Conservation (phyloP, 2,797 vertebrate genomes). For the Cynopterus sphinx region DNA sequence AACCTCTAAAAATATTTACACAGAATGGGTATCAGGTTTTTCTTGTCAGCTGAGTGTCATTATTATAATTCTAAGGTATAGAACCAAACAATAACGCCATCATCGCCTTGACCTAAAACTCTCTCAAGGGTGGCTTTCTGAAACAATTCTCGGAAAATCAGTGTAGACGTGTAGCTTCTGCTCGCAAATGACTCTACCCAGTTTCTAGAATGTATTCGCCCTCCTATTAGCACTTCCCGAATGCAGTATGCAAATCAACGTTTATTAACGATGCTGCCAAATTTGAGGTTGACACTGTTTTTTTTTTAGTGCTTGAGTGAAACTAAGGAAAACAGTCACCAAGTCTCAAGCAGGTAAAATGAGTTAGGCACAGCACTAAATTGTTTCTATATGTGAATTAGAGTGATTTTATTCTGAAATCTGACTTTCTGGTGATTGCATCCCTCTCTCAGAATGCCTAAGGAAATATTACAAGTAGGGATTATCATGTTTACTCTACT, state of each 20-base stretch:
- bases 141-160: neutral
- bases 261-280: neutral
- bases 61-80: conserved; percentile 13
- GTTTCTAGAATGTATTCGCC: neutral
- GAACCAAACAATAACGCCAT: neutral
- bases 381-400: neutral
- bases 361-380: neutral
- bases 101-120: neutral
- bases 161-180: neutral
- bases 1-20: neutral
- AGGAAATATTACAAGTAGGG: neutral
- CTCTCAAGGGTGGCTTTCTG: neutral
- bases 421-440: neutral
- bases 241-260: neutral
- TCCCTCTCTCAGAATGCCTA: neutral
- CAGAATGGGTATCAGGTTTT: neutral
- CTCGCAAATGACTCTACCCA: neutral
- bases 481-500: neutral
- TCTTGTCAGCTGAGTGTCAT: neutral
- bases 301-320: neutral
- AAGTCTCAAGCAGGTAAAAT: neutral
- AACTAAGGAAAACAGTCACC: neutral
- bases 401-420: neutral
- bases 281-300: neutral
- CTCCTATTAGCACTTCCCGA: neutral